Evolutionary conservation across 2,797 vertebrate genomes (phyloP), one percentile per base, ranked within the genome.

Genomic region (Pygocentrus nattereri): DNA sequence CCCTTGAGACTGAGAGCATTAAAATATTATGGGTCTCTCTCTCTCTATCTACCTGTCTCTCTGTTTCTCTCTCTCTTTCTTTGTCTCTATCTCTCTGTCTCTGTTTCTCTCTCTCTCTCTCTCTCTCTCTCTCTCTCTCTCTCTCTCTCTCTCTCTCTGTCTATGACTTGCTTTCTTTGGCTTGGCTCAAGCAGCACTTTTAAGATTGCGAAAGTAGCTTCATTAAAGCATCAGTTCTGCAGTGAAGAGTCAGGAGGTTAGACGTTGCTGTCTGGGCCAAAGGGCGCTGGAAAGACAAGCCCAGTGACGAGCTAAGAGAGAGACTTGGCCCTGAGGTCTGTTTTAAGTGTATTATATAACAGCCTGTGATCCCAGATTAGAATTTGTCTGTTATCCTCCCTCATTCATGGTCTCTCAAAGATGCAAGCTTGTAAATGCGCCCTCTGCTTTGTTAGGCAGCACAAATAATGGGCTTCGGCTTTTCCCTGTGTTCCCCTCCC

Each of bases 341-440:
- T 31, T 21, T 54, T 54, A 77, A 67, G 62, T 52, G 44, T 34
- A 52, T 67, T 67, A 77, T 77, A 27, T 77, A 77, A 77, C 62
- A 54, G 30, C 47, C 30, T 52, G 75, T 23, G 34, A 44, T 21
- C 3, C 21, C 65, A 34, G 3, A 65, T 38, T 38, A 38, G 64
- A 67, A 7, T 68, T n/a, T 41, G 34, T 68, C 65, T 11, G 12
- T 56, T 12, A 44, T 41, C 12, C 41, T 44, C 41, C 8, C 1
- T 44, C 10, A 10, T 44, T 44, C 41, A 44, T 1, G 12, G 41
- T 44, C 41, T 44, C 1, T 44, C 18, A 21, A 54, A 67, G 18
- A 52, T 23, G 10, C 21, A 8, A 12, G 1, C 41, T 44, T 44
- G 41, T 44, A 44, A 12, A 70, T 34, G 58, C 77, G 47, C 23